These are phyloP conservation scores for Hydropsyche betteni DNA, from an alignment of 2,888 invertebrate genomes.

Conservation along the genomic window DNA sequence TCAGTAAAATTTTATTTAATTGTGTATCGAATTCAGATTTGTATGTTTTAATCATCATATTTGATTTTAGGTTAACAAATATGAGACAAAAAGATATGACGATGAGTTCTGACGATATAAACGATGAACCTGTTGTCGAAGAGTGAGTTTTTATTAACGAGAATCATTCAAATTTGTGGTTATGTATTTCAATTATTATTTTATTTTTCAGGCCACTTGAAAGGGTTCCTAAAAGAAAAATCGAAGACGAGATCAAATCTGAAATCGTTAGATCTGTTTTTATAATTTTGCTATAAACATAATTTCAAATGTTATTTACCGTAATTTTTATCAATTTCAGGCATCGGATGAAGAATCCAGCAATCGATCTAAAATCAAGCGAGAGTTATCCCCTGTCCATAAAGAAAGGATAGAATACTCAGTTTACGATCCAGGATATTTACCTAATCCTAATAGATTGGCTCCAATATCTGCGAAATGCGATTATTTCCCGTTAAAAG, in stretches of 20 bases:
- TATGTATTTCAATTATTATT: neutral
- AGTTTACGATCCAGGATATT: conserved; percentile 47
- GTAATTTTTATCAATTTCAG: conserved; percentile 52
- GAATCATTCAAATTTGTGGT: neutral
- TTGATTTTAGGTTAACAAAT: neutral
- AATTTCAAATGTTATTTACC: neutral
- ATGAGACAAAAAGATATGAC: neutral
- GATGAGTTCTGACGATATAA: neutral
- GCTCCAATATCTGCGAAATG: conserved; percentile 55
- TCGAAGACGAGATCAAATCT: conserved; percentile 58
- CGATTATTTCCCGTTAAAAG: conserved; percentile 54
- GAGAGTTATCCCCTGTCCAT: conserved; percentile 39
- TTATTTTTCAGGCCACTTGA: conserved; percentile 8
- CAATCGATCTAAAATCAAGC: conserved; percentile 45
- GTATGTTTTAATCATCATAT: neutral
- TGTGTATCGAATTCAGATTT: neutral
- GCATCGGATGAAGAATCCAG: conserved; percentile 62
- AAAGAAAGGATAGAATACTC: conserved; percentile 55
- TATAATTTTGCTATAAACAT: neutral
- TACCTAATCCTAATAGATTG: conserved; percentile 45
- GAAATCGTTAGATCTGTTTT: conserved; percentile 41
- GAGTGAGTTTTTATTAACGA: conserved; percentile 56
- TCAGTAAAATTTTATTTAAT: conserved; percentile 11
- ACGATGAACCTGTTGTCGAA: conserved; percentile 53
- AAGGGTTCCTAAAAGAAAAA: conserved; percentile 54